Percentiles rank a stretch among this genome's conserved stretches.
These are phyloP conservation scores for Amphilophus citrinellus DNA, from an alignment of 2,113 vertebrate species.

Conservation along the genomic window DNA sequence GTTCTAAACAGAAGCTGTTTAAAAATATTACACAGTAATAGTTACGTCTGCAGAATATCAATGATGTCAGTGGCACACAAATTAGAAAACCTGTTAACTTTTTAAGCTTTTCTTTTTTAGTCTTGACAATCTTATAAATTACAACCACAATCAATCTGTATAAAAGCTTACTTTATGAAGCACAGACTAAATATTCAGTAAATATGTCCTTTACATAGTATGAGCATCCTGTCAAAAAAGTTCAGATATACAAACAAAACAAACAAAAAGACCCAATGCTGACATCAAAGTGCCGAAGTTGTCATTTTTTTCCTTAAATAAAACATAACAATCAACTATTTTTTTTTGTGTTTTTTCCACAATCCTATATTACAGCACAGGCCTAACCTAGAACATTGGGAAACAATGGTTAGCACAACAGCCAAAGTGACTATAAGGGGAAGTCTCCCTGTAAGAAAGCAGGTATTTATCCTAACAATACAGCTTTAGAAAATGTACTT, in stretches of 20 bases:
- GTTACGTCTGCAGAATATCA: not conserved
- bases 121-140: conserved; percentile 31
- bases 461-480: conserved; percentile 63
- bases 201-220: conserved; percentile 79
- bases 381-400: conserved; percentile 81
- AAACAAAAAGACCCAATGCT: conserved; percentile 65
- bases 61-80: not conserved
- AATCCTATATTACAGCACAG: conserved; percentile 82
- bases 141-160: conserved; percentile 61
- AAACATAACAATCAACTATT: conserved; percentile 71
- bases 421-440: conserved; percentile 78
- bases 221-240: conserved; percentile 70
- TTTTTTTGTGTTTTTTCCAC: conserved; percentile 53
- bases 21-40: not conserved
- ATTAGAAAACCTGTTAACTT: not conserved
- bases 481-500: conserved; percentile 78
- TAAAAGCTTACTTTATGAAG: conserved; percentile 83
- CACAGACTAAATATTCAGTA: conserved; percentile 81
- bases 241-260: conserved; percentile 74
- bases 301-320: conserved; percentile 66
- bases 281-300: conserved; percentile 77
- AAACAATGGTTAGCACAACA: conserved; percentile 82
- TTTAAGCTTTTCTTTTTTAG: not conserved
- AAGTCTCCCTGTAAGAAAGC: conserved; percentile 75
- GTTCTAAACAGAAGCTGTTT: not conserved